These are phyloP conservation scores for Prochilodus magdalenae DNA, from an alignment of 2,113 vertebrate species.

Conservation along the genomic window DNA sequence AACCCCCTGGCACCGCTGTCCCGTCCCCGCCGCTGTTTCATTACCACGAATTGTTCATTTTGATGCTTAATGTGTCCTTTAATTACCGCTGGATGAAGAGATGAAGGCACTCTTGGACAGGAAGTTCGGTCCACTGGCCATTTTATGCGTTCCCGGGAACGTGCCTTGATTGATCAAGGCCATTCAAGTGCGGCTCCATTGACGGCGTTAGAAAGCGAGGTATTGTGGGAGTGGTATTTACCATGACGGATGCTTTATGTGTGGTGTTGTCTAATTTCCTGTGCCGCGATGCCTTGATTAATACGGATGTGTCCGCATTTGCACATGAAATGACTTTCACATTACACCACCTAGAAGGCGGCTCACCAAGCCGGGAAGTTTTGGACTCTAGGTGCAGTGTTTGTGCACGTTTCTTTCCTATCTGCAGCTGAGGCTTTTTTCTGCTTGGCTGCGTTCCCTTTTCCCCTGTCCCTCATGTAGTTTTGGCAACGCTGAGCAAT, in stretches of 20 bases:
- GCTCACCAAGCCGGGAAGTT: conserved; percentile 35
- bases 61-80: conserved; percentile 37
- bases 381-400: conserved; percentile 44
- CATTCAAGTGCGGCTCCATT: not conserved
- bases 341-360: conserved; percentile 15
- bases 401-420: not conserved
- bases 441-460: conserved; percentile 35
- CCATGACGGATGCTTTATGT: conserved; percentile 20
- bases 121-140: conserved; percentile 12
- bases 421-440: not conserved
- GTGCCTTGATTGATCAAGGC: conserved; percentile 19
- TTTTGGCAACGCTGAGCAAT: conserved; percentile 54
- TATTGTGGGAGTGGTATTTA: conserved; percentile 25
- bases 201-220: conserved; percentile 12
- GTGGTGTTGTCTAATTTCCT: not conserved
- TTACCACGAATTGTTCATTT: conserved; percentile 22
- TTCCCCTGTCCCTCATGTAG: conserved; percentile 37
- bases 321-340: conserved; percentile 7
- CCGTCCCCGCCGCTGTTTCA: conserved; percentile 2
- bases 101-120: not conserved
- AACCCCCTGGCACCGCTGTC: conserved; percentile 8
- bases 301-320: conserved; percentile 3
- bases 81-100: conserved; percentile 8
- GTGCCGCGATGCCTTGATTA: conserved; percentile 25
- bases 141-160: not conserved